Percentiles rank a stretch among this genome's conserved stretches.
Conservation (phyloP, 92 coral and sea anemone genomes). For the Bergia puertoricense region DNA sequence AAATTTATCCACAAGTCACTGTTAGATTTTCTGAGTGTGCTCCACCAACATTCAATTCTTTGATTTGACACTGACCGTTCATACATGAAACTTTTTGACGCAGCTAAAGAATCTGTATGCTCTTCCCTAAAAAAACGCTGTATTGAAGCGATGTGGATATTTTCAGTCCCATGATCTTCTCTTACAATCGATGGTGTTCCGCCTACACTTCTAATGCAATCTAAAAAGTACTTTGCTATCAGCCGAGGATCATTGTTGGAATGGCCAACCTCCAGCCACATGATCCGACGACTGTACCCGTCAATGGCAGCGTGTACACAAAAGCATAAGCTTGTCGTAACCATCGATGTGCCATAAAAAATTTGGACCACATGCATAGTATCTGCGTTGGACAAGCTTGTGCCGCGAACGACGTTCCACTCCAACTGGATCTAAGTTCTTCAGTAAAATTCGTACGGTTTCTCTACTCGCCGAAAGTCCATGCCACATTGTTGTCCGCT, state of each 20-base stretch:
- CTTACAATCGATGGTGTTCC: not conserved
- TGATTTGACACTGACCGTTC: not conserved
- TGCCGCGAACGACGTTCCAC: not conserved
- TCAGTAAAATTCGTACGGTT: not conserved
- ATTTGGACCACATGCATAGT: not conserved
- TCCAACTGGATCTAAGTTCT: conserved; percentile 3
- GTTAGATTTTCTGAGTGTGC: not conserved
- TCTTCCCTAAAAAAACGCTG: not conserved
- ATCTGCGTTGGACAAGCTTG: not conserved
- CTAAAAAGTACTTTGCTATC: not conserved
- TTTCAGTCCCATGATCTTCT: not conserved
- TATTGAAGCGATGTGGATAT: not conserved
- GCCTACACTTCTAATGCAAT: not conserved
- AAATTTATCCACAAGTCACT: not conserved
- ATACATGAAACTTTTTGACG: not conserved
- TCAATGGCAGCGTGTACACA: no score
- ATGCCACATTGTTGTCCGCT: conserved; percentile 1
- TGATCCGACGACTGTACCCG: no score
- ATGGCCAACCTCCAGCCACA: no score
- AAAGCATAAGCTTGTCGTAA: no score
- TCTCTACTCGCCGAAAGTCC: not conserved
- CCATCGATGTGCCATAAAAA: not conserved
- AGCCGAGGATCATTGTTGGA: conserved; percentile 1
- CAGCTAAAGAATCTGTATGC: not conserved
- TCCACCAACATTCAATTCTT: conserved; percentile 3